A percentile compares a stretch with the other conserved stretches of the same genome.
Conservation (phyloP, 2,888 invertebrate genomes). For the Torymus tubicola region DNA sequence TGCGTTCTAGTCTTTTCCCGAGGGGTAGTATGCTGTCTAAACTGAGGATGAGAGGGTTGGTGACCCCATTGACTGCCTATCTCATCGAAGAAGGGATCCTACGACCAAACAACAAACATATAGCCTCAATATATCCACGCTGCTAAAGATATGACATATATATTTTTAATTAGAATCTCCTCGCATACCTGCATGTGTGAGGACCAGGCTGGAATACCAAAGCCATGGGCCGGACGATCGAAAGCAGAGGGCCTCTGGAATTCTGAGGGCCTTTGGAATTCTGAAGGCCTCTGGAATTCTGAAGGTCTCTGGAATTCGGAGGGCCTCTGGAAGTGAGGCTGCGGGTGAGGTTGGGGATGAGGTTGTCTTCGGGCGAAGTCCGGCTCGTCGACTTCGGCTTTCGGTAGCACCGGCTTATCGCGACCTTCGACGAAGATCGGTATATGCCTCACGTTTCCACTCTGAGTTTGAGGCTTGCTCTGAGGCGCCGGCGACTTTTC, state of each 20-base stretch:
- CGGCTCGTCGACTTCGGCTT: slow-evolving; percentile 75
- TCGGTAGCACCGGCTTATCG: slow-evolving; percentile 84
- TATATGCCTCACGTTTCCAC: slow-evolving; percentile 85
- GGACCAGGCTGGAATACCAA: slow-evolving; percentile 57
- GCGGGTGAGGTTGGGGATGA: slow-evolving; percentile 65
- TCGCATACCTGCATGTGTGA: slow-evolving; percentile 49
- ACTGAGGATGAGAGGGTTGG: slow-evolving; percentile 64
- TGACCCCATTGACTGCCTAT: slow-evolving; percentile 53
- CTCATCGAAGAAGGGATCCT: slow-evolving; percentile 56
- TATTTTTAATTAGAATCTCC: not conserved
- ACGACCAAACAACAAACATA: not conserved
- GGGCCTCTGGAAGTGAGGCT: slow-evolving; percentile 71
- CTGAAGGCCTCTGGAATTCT: slow-evolving; percentile 74
- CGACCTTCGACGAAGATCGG: slow-evolving; percentile 93
- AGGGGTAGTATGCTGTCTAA: slow-evolving; percentile 67
- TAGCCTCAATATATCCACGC: no score
- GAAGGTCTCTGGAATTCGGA: slow-evolving; percentile 73
- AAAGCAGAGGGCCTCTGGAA: slow-evolving; percentile 74
- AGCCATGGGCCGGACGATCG: no score
- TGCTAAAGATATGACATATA: no score
- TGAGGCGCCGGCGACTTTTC: slow-evolving; percentile 66
- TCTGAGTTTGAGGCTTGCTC: slow-evolving; percentile 59
- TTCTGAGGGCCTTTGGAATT: slow-evolving; percentile 61
- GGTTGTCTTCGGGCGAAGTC: slow-evolving; percentile 69
- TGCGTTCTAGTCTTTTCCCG: slow-evolving; percentile 67